Conservation (phyloP, 1,140 invertebrate species). For the Danaus melanippus region DNA sequence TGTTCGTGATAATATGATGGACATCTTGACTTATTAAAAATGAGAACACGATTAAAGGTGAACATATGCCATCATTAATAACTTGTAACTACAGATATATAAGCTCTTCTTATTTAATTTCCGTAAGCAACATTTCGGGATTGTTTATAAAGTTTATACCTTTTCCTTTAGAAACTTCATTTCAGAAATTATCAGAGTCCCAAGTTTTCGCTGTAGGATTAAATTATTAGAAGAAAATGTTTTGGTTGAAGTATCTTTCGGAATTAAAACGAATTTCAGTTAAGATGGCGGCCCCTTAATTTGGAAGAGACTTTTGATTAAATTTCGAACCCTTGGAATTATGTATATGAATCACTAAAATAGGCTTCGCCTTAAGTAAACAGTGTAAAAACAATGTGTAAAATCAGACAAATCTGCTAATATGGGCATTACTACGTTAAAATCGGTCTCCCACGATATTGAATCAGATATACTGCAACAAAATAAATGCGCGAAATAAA, state of each 20-base stretch:
- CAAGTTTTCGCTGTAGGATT: conserved; percentile 2
- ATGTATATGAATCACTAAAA: no score
- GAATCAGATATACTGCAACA: conserved; percentile 46
- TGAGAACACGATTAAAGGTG: no score
- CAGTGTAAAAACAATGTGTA: conserved; percentile 10
- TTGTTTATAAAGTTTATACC: conserved; percentile 41
- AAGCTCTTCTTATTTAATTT: conserved; percentile 56
- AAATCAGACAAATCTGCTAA: conserved; percentile 33
- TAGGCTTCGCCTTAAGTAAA: no score
- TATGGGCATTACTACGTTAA: conserved; percentile 35
- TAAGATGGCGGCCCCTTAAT: conserved; percentile 13
- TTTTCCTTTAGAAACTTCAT: conserved; percentile 28
- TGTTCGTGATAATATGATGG: no score
- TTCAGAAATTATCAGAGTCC: conserved; percentile 19
- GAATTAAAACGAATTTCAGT: conserved; percentile 22
- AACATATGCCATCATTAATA: neutral
- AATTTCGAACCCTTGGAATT: conserved; percentile 3
- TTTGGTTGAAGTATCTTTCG: conserved; percentile 15
- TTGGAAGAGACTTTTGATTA: conserved; percentile 18
- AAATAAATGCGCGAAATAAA: conserved; percentile 68
- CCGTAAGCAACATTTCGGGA: conserved; percentile 22
- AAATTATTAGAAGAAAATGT: conserved; percentile 2
- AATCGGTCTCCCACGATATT: conserved; percentile 54
- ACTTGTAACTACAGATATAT: conserved; percentile 28
- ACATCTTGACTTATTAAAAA: no score